Evolutionary conservation across 2,888 invertebrate species (phyloP), one percentile per base, ranked within the genome.

Genomic region (Dusona sp.): DNA sequence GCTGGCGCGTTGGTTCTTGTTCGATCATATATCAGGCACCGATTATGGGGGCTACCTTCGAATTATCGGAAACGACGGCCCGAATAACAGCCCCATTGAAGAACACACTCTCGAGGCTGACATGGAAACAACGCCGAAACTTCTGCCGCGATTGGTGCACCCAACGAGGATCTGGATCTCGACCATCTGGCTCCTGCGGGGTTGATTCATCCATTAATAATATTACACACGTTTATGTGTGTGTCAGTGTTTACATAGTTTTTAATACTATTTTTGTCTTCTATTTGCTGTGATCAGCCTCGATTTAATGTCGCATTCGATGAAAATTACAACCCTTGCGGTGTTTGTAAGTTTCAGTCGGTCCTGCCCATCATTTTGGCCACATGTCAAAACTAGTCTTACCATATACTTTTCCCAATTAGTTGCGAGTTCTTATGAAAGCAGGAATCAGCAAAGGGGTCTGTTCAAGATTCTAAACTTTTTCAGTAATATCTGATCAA

Each of bases 61-160:
- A 94, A 94, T 93, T 92, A 94, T 93, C 92, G 92, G 91, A 92
- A 93, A 93, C 91, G 90, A 92, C 93, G 79, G 90, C 89, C 89
- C 38, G 91, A 92, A 90, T 92, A 92, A 92, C 64, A 83, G 80
- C 80, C 68, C 65, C 68, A 74, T 33, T 36, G 61, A 73, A 61
- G 67, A 79, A 54, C 19, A 65, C 64, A 65, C 80, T 72, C 70
- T 61, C 42, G 48, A 45, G 90, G 91, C 88, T 88, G 88, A 83
- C 85, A 89, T 86, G 87, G 84, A 85, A 86, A 88, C 16, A 82
- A 57, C 57, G 11, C 29, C 61, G 33, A 64, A 77, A 72, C n/a
- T 51, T 42, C 68, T 38, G 57, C 57, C 22, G 75, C 68, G 22
- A 25, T 65, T 57, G 82, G 77, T 78, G 48, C 57, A 19, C 67